Conservation (phyloP, 2,797 vertebrate genomes). For the Myotis daubentonii region DNA sequence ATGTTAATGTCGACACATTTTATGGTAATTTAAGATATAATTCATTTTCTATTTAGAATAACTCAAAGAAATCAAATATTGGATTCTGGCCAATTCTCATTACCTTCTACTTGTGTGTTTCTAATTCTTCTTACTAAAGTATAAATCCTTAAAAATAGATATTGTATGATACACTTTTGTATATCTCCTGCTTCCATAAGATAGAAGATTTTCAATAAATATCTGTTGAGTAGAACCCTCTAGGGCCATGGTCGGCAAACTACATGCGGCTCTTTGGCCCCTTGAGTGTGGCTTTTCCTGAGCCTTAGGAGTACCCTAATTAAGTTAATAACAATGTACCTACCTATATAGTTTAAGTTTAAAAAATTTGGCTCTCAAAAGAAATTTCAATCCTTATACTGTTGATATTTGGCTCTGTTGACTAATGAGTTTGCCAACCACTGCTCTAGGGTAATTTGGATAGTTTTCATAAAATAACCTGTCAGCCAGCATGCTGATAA, state of each 20-base stretch:
- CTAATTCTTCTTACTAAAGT: background rate
- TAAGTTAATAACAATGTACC: too few relatives aligned
- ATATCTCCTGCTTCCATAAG: background rate
- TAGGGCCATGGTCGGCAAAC: too few relatives aligned
- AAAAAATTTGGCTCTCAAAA: too few relatives aligned
- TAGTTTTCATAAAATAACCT: background rate
- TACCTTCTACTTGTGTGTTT: background rate
- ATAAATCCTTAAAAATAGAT: background rate
- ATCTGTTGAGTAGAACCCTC: background rate
- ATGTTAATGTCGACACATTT: background rate
- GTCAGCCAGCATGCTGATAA: background rate
- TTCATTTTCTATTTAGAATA: constrained; percentile 1
- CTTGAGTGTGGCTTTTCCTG: too few relatives aligned
- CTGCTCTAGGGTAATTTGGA: background rate
- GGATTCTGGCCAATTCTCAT: constrained; percentile 1
- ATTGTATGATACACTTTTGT: background rate
- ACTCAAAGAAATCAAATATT: background rate
- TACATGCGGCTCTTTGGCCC: too few relatives aligned
- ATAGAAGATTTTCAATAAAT: background rate
- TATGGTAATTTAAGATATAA: constrained; percentile 17
- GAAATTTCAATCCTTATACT: too few relatives aligned
- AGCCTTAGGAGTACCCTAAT: too few relatives aligned
- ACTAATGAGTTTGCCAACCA: too few relatives aligned
- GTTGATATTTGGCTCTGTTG: too few relatives aligned
- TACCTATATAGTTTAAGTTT: too few relatives aligned